Evolutionary conservation across 2,113 vertebrate genomes (phyloP), one percentile per base, ranked within the genome.

Genomic region (Brevimyrus niger): DNA sequence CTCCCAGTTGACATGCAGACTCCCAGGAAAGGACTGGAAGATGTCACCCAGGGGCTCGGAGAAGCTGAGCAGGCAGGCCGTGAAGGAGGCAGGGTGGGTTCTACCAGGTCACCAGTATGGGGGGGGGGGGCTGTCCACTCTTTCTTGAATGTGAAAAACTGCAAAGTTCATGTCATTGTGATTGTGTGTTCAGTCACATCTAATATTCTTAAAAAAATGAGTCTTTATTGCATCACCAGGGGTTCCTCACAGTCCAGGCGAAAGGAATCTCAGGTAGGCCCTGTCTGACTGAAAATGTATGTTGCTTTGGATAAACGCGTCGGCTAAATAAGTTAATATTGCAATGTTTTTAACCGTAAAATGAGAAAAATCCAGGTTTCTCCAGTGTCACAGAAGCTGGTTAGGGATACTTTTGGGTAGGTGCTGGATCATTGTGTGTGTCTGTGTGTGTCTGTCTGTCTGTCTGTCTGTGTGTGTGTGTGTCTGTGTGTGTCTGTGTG

Each of bases 1-100:
- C 89, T 91, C 96, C 93, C 97, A 97, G 2, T 93, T 97, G 1
- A 94, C 96, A 5, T 97, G 98, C 92, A 95, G 98, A 91, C 95
- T 98, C 9, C 97, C 97, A 0, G 94, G 97, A n/a, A 99, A 99
- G 91, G 98, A 99, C 91, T 99, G 98, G 98, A 99, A 99, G 91
- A 95, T 95, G 0, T 99, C 98, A 2, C 98, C 98, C 4, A 94
- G 97, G 90, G 93, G 95, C 31, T 99, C 98, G 0, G 98, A 98
- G 1, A 99, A 98, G 92, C 95, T 97, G 0, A 98, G 97, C 93
- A 93, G 97, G 92, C 99, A 98, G 94, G 94, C 91, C 91, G 98
- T 97, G 93, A 99, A 97, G 55, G 98, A 98, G 15, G 97, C 99
- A 0, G 92, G 97, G 98, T 99, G 94, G 65, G 90, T 89, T 53